Conservation (phyloP, 2,113 vertebrate genomes). For the Ailurus styani region DNA sequence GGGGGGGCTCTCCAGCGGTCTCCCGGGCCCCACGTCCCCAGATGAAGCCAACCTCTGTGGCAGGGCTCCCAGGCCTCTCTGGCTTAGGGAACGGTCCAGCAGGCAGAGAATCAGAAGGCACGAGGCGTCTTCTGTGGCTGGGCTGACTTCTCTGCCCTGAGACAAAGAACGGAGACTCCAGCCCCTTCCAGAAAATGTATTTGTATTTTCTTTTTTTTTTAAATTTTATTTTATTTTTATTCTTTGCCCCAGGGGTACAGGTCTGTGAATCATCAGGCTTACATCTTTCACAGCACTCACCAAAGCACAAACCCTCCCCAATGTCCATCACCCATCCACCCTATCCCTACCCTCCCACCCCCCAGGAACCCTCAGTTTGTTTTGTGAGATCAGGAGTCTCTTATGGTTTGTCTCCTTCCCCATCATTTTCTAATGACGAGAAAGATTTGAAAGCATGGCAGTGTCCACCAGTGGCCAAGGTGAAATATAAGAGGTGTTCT, state of each 20-base stretch:
- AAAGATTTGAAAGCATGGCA: conserved; percentile 10
- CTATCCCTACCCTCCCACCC: too few relatives aligned
- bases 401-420: too few relatives aligned
- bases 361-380: too few relatives aligned
- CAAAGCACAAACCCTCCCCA: too few relatives aligned
- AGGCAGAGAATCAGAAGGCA: neutral
- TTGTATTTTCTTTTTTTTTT: conserved; percentile 34
- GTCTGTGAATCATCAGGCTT: too few relatives aligned
- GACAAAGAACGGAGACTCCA: neutral
- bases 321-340: too few relatives aligned
- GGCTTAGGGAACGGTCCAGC: neutral
- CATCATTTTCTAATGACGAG: conserved; percentile 25
- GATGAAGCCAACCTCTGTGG: neutral
- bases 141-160: neutral
- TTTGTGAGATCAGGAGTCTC: too few relatives aligned
- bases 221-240: too few relatives aligned
- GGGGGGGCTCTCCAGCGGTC: neutral
- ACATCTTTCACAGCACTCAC: too few relatives aligned
- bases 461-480: neutral
- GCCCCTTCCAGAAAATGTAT: neutral
- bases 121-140: neutral
- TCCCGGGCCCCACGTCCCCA: neutral
- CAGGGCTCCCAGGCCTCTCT: neutral
- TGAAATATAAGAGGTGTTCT: conserved; percentile 15
- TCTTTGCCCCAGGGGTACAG: too few relatives aligned